Conservation (phyloP, 2,797 vertebrate species). For the Poecilia wingei region DNA sequence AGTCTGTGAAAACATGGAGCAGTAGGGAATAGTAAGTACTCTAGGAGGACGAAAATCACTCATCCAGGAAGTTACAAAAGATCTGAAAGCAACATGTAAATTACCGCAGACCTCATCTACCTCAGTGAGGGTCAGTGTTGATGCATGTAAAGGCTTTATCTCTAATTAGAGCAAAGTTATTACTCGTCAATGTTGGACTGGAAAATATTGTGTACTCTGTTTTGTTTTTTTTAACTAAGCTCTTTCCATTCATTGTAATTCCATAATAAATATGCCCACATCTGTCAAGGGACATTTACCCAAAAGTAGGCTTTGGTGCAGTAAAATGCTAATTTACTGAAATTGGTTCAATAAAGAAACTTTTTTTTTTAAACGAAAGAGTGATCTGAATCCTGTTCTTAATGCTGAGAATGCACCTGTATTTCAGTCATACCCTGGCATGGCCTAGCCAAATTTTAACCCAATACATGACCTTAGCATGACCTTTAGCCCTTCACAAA, state of each 20-base stretch:
- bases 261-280: neutral
- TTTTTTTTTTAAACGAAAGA: neutral
- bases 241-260: neutral
- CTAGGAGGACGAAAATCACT: neutral
- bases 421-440: too few species aligned
- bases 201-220: neutral
- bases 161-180: neutral
- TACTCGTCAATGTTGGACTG: neutral
- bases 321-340: neutral
- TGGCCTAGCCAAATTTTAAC: neutral
- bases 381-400: too few species aligned
- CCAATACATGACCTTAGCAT: neutral
- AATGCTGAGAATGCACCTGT: too few species aligned
- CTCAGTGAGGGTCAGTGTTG: neutral
- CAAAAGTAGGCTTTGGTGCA: neutral
- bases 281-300: neutral
- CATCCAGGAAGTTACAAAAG: neutral
- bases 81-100: too few species aligned
- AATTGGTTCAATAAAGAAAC: neutral
- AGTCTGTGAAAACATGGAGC: neutral
- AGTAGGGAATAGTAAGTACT: neutral
- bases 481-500: neutral
- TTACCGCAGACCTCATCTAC: neutral
- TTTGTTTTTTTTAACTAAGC: neutral
- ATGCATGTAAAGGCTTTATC: neutral